Evolutionary conservation across 2,113 vertebrate species (phyloP).

Genomic region (Poicephalus meyeri): DNA sequence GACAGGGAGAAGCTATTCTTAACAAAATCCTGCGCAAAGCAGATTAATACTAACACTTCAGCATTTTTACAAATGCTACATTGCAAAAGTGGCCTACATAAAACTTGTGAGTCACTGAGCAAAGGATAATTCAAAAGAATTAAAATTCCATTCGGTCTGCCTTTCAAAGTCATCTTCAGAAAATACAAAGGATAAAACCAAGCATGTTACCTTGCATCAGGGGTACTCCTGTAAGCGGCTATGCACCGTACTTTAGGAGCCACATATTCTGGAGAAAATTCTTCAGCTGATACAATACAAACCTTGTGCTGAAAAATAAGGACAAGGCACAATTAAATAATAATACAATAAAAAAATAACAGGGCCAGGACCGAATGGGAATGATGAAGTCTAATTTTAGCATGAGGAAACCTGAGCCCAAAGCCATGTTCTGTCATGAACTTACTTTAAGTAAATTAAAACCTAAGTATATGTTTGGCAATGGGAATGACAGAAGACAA

Average conservation of each 20-base stretch:
- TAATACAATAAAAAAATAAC: neutral
- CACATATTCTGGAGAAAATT: slow-evolving; percentile 85
- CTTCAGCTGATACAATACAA: slow-evolving; percentile 82
- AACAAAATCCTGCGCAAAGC: neutral
- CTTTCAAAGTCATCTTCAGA: neutral
- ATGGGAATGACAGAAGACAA: neutral
- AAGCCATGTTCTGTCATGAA: neutral
- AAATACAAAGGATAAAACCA: neutral
- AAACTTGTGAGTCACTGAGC: neutral
- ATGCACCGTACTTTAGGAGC: slow-evolving; percentile 85
- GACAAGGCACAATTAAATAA: neutral
- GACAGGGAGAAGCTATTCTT: neutral
- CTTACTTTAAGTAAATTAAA: neutral
- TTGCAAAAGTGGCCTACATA: neutral
- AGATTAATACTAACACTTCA: neutral
- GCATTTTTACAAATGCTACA: neutral
- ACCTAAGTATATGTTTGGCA: fast-evolving
- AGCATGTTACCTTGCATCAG: slow-evolving; percentile 67
- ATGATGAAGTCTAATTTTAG: neutral
- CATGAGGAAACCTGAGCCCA: neutral
- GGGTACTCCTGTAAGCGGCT: slow-evolving; percentile 75
- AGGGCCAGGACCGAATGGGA: neutral
- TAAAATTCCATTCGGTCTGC: neutral
- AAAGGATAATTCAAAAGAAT: neutral
- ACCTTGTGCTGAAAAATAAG: slow-evolving; percentile 82